These are phyloP conservation scores for Orcinus orca DNA, from an alignment of 2,113 vertebrate genomes.

Conservation along the genomic window DNA sequence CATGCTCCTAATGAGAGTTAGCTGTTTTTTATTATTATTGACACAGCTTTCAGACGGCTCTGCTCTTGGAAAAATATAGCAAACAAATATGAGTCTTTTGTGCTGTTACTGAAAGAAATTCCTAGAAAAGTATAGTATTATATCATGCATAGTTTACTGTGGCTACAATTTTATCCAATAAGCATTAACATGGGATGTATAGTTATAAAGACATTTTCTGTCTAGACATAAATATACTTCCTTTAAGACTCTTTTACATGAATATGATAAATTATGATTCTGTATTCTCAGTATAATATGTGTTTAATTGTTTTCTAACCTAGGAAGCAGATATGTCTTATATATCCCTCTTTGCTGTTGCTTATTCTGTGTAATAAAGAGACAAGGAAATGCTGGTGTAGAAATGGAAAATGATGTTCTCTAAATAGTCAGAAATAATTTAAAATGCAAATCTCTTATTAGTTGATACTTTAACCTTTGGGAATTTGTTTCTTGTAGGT, in stretches of 20 bases:
- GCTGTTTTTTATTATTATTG: background rate
- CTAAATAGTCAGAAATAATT: background rate
- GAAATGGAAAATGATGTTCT: background rate
- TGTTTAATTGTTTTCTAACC: background rate
- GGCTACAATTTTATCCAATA: background rate
- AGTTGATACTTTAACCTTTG: background rate
- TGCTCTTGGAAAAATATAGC: background rate
- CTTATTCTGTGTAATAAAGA: conserved; percentile 1
- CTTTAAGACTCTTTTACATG: background rate
- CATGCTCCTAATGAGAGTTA: background rate
- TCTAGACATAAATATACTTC: background rate
- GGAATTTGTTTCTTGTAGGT: background rate
- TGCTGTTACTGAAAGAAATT: background rate
- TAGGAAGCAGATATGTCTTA: background rate
- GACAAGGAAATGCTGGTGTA: background rate
- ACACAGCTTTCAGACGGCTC: background rate
- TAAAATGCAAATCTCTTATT: background rate
- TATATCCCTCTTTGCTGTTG: background rate
- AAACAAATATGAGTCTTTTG: background rate
- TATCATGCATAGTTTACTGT: background rate
- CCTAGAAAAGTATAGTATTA: background rate
- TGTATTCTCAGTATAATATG: background rate
- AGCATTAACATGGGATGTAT: background rate
- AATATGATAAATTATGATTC: background rate
- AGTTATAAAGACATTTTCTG: conserved; percentile 7